Conservation (phyloP, 2,888 invertebrate genomes). For the Pachycephus smyrnensis region DNA sequence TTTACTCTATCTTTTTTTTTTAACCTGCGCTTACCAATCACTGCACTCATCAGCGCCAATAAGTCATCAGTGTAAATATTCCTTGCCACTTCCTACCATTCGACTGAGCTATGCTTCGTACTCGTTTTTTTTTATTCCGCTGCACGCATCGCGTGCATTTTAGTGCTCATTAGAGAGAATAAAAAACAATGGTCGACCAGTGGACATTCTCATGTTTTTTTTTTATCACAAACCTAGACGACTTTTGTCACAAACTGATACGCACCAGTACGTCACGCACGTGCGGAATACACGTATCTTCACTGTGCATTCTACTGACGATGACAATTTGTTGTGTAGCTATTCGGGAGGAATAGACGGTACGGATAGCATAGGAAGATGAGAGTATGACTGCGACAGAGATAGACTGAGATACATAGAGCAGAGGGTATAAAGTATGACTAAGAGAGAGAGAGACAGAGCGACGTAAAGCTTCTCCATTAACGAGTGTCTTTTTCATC, state of each 20-base stretch:
- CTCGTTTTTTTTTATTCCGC: neutral
- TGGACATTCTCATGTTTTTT: neutral
- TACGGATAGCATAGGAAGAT: neutral
- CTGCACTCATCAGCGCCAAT: neutral
- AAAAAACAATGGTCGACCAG: neutral
- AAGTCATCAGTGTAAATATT: neutral
- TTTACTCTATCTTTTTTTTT: neutral
- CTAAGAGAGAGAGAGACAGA: conserved; percentile 1
- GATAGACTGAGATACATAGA: neutral
- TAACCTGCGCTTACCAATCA: neutral
- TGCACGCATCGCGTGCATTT: neutral
- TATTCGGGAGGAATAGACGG: neutral
- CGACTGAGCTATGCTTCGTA: neutral
- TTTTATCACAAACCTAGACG: neutral
- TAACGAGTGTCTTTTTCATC: conserved; percentile 61
- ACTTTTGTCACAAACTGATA: neutral
- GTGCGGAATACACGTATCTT: neutral
- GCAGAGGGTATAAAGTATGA: neutral
- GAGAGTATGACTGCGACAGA: neutral
- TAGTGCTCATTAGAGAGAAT: neutral
- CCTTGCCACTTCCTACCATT: neutral
- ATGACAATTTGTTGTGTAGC: neutral
- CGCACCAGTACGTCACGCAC: neutral
- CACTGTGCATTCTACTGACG: neutral
- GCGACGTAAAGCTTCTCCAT: conserved; percentile 40